Evolutionary conservation across 2,797 vertebrate species (phyloP).

Genomic region (Coreius guichenoti): DNA sequence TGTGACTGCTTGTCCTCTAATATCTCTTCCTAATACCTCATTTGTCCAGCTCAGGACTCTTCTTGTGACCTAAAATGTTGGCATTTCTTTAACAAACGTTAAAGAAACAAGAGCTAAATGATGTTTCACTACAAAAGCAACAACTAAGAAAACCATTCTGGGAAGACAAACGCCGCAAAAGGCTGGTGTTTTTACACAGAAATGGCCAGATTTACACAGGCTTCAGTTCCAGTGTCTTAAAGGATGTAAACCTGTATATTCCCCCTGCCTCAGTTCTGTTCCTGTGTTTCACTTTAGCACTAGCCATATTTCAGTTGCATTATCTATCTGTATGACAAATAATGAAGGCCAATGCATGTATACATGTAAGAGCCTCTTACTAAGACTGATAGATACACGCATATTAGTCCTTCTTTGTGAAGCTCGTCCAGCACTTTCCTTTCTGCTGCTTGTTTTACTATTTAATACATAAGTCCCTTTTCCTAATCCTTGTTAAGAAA

Average conservation of each 20-base stretch:
- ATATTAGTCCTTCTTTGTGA: background rate
- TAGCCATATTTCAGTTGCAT: conserved; percentile 21
- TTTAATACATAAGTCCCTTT: background rate
- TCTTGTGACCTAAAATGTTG: conserved; percentile 4
- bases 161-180: background rate
- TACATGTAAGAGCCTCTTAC: background rate
- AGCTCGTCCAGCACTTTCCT: background rate
- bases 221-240: conserved; percentile 62
- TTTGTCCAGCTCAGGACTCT: conserved; percentile 18
- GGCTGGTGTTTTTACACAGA: conserved; percentile 1
- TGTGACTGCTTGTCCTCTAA: conserved; percentile 44
- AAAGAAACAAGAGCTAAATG: background rate
- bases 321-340: background rate
- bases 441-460: conserved; percentile 8
- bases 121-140: background rate
- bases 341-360: conserved; percentile 1
- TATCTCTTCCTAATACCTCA: conserved; percentile 23
- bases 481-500: background rate
- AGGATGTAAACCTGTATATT: background rate
- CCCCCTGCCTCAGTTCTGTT: conserved; percentile 51
- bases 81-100: background rate
- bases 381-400: background rate
- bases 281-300: conserved; percentile 53
- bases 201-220: conserved; percentile 66
- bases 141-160: conserved; percentile 24